Conservation (phyloP, 1,140 invertebrate genomes). For the Drosophila quadrilineata region DNA sequence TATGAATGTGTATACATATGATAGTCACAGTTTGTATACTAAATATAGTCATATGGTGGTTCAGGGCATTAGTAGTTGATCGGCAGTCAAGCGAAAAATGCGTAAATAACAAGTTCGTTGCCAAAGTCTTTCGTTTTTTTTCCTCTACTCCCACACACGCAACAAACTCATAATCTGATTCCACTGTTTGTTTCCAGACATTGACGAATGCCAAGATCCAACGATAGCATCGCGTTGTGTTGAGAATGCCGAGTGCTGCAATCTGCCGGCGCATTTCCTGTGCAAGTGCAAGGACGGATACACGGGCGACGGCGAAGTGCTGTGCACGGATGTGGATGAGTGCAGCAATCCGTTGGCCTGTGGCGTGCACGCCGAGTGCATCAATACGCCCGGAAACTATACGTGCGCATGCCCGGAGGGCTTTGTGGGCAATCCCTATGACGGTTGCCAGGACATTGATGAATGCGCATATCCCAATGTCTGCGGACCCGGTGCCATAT, state of each 20-base stretch:
- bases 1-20: not conserved
- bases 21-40: too few species aligned
- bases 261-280: conserved; percentile 95
- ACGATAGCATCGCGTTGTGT: conserved; percentile 91
- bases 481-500: conserved; percentile 90
- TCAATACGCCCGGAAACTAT: conserved; percentile 93
- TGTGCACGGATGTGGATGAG: conserved; percentile 94
- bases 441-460: conserved; percentile 91
- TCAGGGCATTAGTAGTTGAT: too few species aligned
- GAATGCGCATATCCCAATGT: conserved; percentile 88
- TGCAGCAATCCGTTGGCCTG: conserved; percentile 90
- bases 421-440: conserved; percentile 92
- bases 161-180: conserved; percentile 7
- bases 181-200: conserved; percentile 85
- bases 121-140: conserved; percentile 46
- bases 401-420: conserved; percentile 92
- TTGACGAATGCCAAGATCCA: conserved; percentile 96
- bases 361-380: conserved; percentile 90
- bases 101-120: conserved; percentile 45
- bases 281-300: conserved; percentile 96
- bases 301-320: conserved; percentile 92
- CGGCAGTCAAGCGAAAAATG: conserved; percentile 68
- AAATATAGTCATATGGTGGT: too few species aligned
- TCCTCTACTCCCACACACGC: conserved; percentile 63
- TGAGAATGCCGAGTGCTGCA: conserved; percentile 95